A percentile compares a stretch with the other conserved stretches of the same genome.
Evolutionary conservation across 2,888 invertebrate genomes (phyloP).

Genomic region (Neuroscelio doddi): DNA sequence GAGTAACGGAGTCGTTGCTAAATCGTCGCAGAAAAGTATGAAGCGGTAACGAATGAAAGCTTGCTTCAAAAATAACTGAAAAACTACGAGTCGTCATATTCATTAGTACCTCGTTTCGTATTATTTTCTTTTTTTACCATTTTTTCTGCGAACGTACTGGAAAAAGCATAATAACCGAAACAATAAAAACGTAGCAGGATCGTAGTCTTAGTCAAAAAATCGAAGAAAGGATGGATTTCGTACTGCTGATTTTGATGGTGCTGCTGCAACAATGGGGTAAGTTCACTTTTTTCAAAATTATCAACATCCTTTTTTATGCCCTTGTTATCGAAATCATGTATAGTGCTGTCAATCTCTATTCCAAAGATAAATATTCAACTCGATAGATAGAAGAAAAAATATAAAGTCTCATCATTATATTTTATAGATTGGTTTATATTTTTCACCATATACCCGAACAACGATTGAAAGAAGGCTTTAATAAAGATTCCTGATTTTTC

Average conservation of each 20-base stretch:
- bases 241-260: conserved; percentile 39
- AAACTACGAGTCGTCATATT: conserved; percentile 27
- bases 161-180: conserved; percentile 11
- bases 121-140: conserved; percentile 16
- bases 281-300: conserved; percentile 9
- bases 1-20: conserved; percentile 15
- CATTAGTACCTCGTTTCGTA: conserved; percentile 17
- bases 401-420: too few relatives aligned
- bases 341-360: conserved; percentile 9
- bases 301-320: conserved; percentile 12
- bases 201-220: conserved; percentile 22
- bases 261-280: conserved; percentile 39
- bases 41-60: conserved; percentile 20
- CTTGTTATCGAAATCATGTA: conserved; percentile 26
- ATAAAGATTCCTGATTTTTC: too few relatives aligned
- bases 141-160: conserved; percentile 5
- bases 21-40: conserved; percentile 15
- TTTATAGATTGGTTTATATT: too few relatives aligned
- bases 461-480: too few relatives aligned
- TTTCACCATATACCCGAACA: too few relatives aligned
- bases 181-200: conserved; percentile 15
- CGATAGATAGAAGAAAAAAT: conserved; percentile 5
- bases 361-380: too few relatives aligned
- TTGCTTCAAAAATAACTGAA: conserved; percentile 26
- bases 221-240: conserved; percentile 43